Base-by-base conservation (phyloP, 2,888 invertebrate genomes). In the Lymantria monacha region DNA sequence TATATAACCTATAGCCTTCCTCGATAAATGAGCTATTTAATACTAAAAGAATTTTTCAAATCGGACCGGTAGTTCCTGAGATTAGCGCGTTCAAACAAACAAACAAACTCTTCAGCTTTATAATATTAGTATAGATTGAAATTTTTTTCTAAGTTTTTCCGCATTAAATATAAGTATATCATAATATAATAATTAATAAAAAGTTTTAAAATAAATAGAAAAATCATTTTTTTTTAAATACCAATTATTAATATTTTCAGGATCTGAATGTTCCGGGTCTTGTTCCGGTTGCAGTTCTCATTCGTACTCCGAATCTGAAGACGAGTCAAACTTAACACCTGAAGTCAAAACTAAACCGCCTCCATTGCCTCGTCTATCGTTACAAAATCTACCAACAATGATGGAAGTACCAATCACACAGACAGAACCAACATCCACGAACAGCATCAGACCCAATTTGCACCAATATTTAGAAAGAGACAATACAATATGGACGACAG, bases 211-310 rank as follows among this genome's bases (percentile, higher is more conserved):
- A n/a, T n/a, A n/a, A n/a, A n/a, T n/a, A n/a, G n/a, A n/a, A n/a
- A n/a, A n/a, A n/a, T n/a, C n/a, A n/a, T n/a, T n/a, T n/a, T n/a
- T n/a, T n/a, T n/a, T n/a, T n/a, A n/a, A n/a, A n/a, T n/a, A n/a
- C n/a, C 10, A 33, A 33, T 33, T 33, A 10, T 33, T 8, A 33
- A 33, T 0, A 15, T 48, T 83, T 79, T 53, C 90, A 92, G 95
- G 93, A 65, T 95, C 95, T 0, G 94, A 93, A 42, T 95, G 95
- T 74, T 96, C 96, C 0, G 93, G 93, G 46, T 93, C 95, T 0
- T 95, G 95, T 11, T 95, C 95, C 0, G 92, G 94, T 54, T 95
- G 94, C 75, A 82, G 83, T 55, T 85, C 86, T 0, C 75, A 76
- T 40, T 76, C 85, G 0, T 80, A 77, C 63, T 75, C 81, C 2